These are phyloP conservation scores for Agelas oroides DNA, from an alignment of 37 sponge, comb jelly and placozoan genomes.

Conservation along the genomic window DNA sequence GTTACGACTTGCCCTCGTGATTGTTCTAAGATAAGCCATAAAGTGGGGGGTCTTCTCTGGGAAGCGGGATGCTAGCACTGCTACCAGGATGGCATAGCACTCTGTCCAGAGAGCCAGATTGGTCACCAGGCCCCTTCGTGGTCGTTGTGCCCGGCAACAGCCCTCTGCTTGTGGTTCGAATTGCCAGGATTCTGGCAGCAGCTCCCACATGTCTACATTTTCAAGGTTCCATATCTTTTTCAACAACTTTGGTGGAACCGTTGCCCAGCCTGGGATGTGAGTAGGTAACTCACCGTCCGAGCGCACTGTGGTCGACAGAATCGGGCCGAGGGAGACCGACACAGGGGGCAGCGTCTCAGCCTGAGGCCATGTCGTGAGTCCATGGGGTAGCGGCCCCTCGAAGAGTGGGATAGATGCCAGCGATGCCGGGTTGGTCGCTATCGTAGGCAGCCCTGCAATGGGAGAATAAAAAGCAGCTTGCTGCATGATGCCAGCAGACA, in stretches of 20 bases:
- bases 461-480: no score
- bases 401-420: no score
- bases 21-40: slow-evolving; percentile 1
- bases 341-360: no score
- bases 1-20: background rate
- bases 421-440: no score
- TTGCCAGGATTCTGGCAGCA: slow-evolving; percentile 6
- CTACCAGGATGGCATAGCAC: background rate
- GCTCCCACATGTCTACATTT: background rate
- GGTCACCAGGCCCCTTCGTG: background rate
- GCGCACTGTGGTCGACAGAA: no score
- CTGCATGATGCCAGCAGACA: no score
- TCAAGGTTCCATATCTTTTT: background rate
- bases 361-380: no score
- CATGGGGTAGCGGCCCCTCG: no score
- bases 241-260: background rate
- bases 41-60: slow-evolving; percentile 4
- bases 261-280: background rate
- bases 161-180: background rate
- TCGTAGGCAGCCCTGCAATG: no score
- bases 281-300: no score
- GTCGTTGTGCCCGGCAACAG: background rate
- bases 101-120: background rate
- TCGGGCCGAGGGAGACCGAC: no score
- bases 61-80: background rate